Conservation (phyloP, 2,113 vertebrate genomes). For the Acanthisitta chloris region DNA sequence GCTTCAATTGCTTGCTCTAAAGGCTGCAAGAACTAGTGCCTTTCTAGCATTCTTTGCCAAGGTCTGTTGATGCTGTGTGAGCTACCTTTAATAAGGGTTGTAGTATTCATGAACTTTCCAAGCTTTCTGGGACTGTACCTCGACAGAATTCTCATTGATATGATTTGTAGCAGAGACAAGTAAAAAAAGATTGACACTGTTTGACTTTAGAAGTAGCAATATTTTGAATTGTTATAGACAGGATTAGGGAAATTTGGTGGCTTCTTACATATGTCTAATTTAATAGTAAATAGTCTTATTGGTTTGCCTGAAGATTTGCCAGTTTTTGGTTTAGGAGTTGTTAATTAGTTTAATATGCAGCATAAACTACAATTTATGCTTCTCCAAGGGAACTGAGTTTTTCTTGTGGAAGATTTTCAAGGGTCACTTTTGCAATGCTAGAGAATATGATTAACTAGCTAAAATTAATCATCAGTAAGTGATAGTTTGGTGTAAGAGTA, state of each 20-base stretch:
- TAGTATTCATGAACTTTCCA: background rate
- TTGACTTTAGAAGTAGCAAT: background rate
- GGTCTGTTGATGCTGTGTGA: background rate
- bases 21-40: background rate
- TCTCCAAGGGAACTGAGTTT: background rate
- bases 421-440: background rate
- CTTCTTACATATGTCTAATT: background rate
- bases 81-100: background rate
- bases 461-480: background rate
- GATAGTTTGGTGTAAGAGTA: background rate
- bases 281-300: background rate
- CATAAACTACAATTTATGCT: background rate
- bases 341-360: background rate
- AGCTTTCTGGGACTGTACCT: background rate
- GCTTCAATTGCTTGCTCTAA: background rate
- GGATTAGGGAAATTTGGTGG: background rate
- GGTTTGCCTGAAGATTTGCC: background rate
- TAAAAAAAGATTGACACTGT: background rate
- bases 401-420: background rate
- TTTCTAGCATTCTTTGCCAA: background rate
- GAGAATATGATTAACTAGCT: background rate
- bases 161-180: background rate
- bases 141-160: background rate
- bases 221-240: background rate
- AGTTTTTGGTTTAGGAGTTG: background rate